Evolutionary conservation across 2,113 vertebrate genomes (phyloP), one percentile per base, ranked within the genome.

Genomic region (Bos indicus): DNA sequence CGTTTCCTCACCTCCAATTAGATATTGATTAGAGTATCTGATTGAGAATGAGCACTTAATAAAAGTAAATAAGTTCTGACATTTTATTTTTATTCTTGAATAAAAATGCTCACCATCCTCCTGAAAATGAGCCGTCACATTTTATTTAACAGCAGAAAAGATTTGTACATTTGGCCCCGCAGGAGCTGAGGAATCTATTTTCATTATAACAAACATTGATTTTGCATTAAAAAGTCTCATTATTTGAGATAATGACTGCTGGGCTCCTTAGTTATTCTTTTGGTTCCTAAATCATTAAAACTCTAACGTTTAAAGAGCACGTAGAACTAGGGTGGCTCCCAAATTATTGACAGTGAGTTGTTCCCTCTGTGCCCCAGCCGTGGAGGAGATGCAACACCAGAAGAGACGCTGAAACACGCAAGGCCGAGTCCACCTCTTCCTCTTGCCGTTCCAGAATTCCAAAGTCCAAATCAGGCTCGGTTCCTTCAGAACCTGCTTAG

Each of bases 181-280:
- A 98, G 98, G 98, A 99, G 98, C 98, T 84, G 97, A 98, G 97
- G 98, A 98, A 99, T 99, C 98, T 99, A 98, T 99, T 99, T 99
- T 99, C 99, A 98, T 99, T 99, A 99, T 98, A 99, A 98, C 98
- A 98, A 98, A 98, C 97, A 99, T 99, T 99, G 99, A 99, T 99
- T 99, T 99, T 99, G 98, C 98, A 99, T 99, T 99, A 98, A 99
- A 99, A 99, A 98, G 98, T 98, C 98, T 99, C 98, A 99, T 99
- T 99, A 99, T 99, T 99, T 98, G 98, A 98, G 98, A 98, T 99
- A 99, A 99, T 99, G 98, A 99, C 98, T 98, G 98, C 96, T 98
- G 97, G 98, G 96, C 98, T 99, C 98, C 98, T 99, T 98, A 98
- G 98, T 99, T 99, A 98, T 99, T 98, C 92, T 99, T 99, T 98